Conservation (phyloP, 2,888 invertebrate species). For the Monochamus alternatus region DNA sequence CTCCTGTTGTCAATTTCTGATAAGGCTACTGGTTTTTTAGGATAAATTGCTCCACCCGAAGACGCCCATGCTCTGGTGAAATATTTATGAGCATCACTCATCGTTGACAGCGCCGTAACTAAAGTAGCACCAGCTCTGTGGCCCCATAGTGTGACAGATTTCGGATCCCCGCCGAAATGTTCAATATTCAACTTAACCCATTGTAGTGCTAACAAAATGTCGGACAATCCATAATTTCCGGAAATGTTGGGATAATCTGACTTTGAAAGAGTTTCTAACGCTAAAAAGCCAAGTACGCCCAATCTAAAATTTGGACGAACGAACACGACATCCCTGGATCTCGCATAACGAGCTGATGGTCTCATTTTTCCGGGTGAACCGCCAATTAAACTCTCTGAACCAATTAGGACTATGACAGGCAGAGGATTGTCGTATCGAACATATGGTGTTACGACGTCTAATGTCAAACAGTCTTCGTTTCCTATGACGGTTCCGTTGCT, state of each 20-base stretch:
- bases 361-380: slow-evolving; percentile 82
- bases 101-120: slow-evolving; percentile 81
- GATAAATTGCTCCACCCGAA: slow-evolving; percentile 83
- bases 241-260: slow-evolving; percentile 82
- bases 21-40: slow-evolving; percentile 76
- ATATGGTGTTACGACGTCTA: slow-evolving; percentile 88
- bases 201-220: slow-evolving; percentile 82
- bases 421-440: slow-evolving; percentile 85
- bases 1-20: slow-evolving; percentile 77
- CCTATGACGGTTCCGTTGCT: slow-evolving; percentile 80
- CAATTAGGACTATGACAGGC: slow-evolving; percentile 88
- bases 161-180: slow-evolving; percentile 87
- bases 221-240: slow-evolving; percentile 90
- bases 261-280: slow-evolving; percentile 80
- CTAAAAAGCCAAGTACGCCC: slow-evolving; percentile 81
- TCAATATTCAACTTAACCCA: slow-evolving; percentile 89
- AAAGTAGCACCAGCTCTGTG: slow-evolving; percentile 88
- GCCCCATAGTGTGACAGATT: slow-evolving; percentile 86
- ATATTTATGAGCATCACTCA: slow-evolving; percentile 76
- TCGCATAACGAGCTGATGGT: slow-evolving; percentile 84
- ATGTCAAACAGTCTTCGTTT: slow-evolving; percentile 85
- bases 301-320: slow-evolving; percentile 89
- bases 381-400: slow-evolving; percentile 85
- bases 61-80: slow-evolving; percentile 87
- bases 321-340: slow-evolving; percentile 86